Evolutionary conservation across 2,888 invertebrate species (phyloP).

Genomic region (Chymomyza amoena): DNA sequence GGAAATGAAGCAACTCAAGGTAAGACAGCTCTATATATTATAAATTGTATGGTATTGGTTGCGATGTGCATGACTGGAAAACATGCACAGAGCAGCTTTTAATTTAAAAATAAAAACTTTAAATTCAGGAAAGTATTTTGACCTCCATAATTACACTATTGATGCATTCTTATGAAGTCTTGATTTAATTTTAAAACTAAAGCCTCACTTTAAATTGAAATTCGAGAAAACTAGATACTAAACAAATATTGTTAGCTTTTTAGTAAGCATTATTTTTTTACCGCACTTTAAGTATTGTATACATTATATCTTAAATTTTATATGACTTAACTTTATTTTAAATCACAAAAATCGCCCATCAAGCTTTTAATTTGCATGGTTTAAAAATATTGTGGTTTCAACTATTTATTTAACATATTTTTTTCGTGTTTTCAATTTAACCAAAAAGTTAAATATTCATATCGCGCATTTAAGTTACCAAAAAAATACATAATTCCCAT

Average conservation of each 20-base stretch:
- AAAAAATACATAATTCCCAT: conserved; percentile 47
- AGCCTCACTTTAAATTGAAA: no score
- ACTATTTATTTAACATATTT: conserved; percentile 4
- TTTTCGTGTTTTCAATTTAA: conserved; percentile 9
- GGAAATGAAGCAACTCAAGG: conserved; percentile 78
- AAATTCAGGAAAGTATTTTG: no score
- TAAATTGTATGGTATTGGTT: neutral
- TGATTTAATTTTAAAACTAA: no score
- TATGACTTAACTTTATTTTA: neutral
- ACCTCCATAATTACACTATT: no score
- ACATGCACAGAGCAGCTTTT: no score
- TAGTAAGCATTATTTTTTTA: no score
- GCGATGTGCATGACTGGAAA: neutral
- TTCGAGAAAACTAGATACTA: no score
- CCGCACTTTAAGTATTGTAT: no score
- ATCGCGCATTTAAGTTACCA: conserved; percentile 57
- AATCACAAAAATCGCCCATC: neutral
- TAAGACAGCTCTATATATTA: conserved; percentile 37
- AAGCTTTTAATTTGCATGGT: neutral
- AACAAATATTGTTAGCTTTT: no score
- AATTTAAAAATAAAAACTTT: no score
- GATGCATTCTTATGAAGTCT: no score
- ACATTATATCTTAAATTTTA: neutral
- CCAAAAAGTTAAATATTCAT: conserved; percentile 42
- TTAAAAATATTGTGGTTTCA: conserved; percentile 26